Base-by-base conservation (phyloP, 2,113 vertebrate genomes). In the Scomber scombrus region DNA sequence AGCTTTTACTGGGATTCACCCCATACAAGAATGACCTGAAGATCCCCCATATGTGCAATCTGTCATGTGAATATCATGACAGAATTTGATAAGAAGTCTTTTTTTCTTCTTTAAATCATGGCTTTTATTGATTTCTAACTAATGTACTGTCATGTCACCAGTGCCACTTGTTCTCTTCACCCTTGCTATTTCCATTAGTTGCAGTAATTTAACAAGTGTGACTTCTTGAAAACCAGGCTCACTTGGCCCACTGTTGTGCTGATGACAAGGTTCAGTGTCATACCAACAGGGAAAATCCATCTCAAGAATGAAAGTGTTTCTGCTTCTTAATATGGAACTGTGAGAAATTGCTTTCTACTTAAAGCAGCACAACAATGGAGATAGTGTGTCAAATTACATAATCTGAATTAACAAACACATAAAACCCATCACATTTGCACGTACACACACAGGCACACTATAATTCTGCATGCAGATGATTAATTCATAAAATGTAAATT, bases 401-500 rank as follows among this genome's bases (percentile, higher is more conserved):
- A 89, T 45, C 43, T 26, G 61, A 78, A 75, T 82, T 78, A 86
- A 72, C 21, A 68, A 58, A 19, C 64, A 58, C 14, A 7, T 19
- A 63, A 34, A 56, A 61, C 64, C 65, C 70, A 43, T 50, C 71
- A 66, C 67, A 49, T 69, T 56, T 54, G 56, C 40, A 62, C 54
- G 0, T 11, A 31, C 57, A 71, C 55, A 43, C 6, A 23, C 49
- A 66, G 14, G 46, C 72, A 29, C 31, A 6, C 11, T 43, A 14
- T 52, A 63, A 57, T 68, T 79, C 67, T 46, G 49, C 65, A 70
- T 69, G 46, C 51, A 31, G 58, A 88, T 85, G 74, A 84, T 75
- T 50, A 84, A 91, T 82, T 86, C 80, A 77, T 66, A 64, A 78
- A 66, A 81, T 83, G 45, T 65, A 57, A 81, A 90, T 85, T 63